Evolutionary conservation across 2,888 invertebrate species (phyloP).

Genomic region (Lithophane socia): DNA sequence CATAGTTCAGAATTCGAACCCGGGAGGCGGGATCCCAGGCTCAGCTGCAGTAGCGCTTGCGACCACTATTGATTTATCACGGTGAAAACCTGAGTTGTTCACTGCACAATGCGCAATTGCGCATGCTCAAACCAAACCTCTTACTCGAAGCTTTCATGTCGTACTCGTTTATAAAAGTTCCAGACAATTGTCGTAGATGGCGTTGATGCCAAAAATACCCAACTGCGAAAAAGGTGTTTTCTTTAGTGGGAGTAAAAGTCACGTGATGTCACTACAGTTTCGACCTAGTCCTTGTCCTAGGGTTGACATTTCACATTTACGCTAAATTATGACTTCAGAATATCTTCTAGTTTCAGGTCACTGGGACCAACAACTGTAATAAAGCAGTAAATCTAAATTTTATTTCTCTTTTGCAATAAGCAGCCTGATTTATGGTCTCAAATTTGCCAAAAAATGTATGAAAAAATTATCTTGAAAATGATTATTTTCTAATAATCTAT

Average conservation of each 20-base stretch:
- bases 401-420: background rate
- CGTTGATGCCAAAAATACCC: conserved; percentile 18
- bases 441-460: background rate
- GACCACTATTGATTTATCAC: no score
- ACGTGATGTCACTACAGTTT: no score
- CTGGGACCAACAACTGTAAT: background rate
- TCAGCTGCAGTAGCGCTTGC: background rate
- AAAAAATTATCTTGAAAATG: background rate
- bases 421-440: background rate
- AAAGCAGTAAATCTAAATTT: background rate
- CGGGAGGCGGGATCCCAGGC: no score
- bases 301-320: background rate
- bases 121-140: background rate
- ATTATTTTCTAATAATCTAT: conserved; percentile 1
- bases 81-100: background rate
- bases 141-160: background rate
- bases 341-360: background rate
- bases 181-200: conserved; percentile 30
- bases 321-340: background rate
- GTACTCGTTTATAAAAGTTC: conserved; percentile 7
- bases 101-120: conserved; percentile 11
- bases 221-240: background rate
- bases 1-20: background rate
- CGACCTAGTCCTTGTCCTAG: background rate
- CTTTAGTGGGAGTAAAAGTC: background rate